Evolutionary conservation across 1,140 invertebrate genomes (phyloP), one percentile per base, ranked within the genome.

Genomic region (Globodera ellingtonae): DNA sequence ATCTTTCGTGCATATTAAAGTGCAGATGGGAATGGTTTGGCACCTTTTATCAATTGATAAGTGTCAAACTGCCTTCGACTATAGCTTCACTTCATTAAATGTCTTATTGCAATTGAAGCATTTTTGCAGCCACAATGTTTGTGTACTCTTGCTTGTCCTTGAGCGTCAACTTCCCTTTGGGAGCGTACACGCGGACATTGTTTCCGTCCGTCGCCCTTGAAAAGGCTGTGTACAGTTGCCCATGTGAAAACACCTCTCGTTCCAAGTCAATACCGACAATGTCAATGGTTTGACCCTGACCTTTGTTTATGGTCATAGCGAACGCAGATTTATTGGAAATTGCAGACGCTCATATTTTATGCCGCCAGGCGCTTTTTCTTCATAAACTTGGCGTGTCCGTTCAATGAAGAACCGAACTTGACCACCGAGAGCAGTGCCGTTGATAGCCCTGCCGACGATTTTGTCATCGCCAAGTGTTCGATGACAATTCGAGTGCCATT

Each of bases 401-500:
- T 10, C 9, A 74, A 74, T 8, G 7, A 67, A 9, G 35, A 21
- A 67, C 35, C 15, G n/a, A n/a, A 67, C 65, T 7, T 15, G 72
- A 21, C n/a, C 7, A 18, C 72, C 72, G 47, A 18, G 7, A n/a
- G 8, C 15, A 8, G 7, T 8, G n/a, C 72, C 72, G 72, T 6
- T 65, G 4, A 73, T 73, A 9, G 56, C n/a, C 15, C 44, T 24
- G n/a, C 8, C 72, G 44, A 73, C 18, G 18, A 73, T 73, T 8
- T 9, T 6, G 18, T 79, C 21, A 21, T 13, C 18, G 5, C 13
- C 21, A 18, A 80, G 47, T 81, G n/a, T 46, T 48, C 52, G 0
- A 80, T 65, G 18, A 79, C 10, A 44, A 80, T 80, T 21, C 76
- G 78, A 10, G 79, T 80, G 18, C 79, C 79, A 79, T 80, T 80